Conservation (phyloP, 2,113 vertebrate species). For the Ploceus nigricollis region DNA sequence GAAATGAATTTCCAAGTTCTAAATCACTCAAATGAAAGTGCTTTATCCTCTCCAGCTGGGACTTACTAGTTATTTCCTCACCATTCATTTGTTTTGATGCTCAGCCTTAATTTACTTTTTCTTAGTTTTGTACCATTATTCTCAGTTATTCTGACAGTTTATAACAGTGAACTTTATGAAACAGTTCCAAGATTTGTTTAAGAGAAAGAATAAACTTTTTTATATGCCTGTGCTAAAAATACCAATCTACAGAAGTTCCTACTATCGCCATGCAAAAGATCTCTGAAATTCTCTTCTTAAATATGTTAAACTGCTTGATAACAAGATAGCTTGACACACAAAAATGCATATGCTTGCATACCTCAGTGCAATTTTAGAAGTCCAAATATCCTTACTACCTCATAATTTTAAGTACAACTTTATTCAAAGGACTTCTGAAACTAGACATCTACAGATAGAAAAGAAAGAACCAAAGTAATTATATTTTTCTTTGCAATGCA, state of each 20-base stretch:
- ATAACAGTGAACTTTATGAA: neutral
- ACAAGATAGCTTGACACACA: neutral
- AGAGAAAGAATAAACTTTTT: neutral
- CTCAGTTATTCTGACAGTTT: conserved; percentile 16
- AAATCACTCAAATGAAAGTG: conserved; percentile 34
- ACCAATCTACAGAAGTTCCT: neutral
- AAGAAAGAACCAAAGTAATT: neutral
- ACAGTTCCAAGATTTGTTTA: neutral
- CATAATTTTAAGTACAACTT: neutral
- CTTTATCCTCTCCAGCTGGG: neutral
- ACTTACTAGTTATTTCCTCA: neutral
- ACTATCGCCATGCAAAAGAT: neutral
- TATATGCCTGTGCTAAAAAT: neutral
- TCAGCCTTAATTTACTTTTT: conserved; percentile 11
- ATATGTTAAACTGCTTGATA: neutral
- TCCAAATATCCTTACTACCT: neutral
- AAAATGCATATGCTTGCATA: neutral
- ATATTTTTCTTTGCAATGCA: neutral
- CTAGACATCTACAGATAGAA: neutral
- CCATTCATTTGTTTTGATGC: conserved; percentile 7
- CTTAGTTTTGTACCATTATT: neutral
- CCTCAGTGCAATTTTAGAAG: neutral
- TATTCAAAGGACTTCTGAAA: neutral
- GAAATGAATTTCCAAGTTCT: neutral
- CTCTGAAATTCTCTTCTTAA: neutral